phyloP scores from a whole-genome alignment of 2,888 invertebrate species.

The Meganola albula region DNA sequence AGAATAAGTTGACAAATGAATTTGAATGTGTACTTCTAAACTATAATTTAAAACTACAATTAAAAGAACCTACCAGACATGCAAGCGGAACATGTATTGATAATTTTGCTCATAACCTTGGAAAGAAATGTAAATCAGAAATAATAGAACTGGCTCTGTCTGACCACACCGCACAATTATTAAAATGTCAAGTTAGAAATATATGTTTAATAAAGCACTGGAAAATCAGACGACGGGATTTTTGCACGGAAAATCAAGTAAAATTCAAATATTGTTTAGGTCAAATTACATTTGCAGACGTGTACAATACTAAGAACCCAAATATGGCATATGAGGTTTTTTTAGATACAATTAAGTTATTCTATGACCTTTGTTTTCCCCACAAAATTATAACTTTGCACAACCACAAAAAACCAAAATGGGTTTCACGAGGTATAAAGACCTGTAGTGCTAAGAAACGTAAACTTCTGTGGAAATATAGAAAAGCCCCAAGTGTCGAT shows the following conservation, averaged over 20 bases:
- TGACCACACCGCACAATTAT: no score
- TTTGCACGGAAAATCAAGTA: conserved; percentile 10
- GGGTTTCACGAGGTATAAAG: conserved; percentile 11
- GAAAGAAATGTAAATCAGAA: no score
- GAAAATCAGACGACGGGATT: conserved; percentile 11
- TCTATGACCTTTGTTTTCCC: conserved; percentile 15
- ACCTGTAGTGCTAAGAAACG: conserved; percentile 11
- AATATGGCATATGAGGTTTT: conserved; percentile 13
- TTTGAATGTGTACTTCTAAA: neutral
- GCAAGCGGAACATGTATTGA: no score
- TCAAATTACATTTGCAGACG: conserved; percentile 12
- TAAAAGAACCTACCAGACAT: conserved; percentile 8
- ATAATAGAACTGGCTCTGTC: no score
- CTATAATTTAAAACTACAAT: conserved; percentile 7
- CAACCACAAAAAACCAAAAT: conserved; percentile 6
- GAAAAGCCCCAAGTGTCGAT: conserved; percentile 6
- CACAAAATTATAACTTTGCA: conserved; percentile 3
- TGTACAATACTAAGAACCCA: conserved; percentile 10
- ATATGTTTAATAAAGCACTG: conserved; percentile 5
- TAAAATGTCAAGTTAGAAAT: conserved; percentile 4
- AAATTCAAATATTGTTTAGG: conserved; percentile 15
- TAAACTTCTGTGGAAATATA: conserved; percentile 9
- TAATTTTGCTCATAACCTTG: no score
- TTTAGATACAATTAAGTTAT: conserved; percentile 9
- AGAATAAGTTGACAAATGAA: neutral